Evolutionary conservation across 2,797 vertebrate species (phyloP).

Genomic region (Setipinna tenuifilis): DNA sequence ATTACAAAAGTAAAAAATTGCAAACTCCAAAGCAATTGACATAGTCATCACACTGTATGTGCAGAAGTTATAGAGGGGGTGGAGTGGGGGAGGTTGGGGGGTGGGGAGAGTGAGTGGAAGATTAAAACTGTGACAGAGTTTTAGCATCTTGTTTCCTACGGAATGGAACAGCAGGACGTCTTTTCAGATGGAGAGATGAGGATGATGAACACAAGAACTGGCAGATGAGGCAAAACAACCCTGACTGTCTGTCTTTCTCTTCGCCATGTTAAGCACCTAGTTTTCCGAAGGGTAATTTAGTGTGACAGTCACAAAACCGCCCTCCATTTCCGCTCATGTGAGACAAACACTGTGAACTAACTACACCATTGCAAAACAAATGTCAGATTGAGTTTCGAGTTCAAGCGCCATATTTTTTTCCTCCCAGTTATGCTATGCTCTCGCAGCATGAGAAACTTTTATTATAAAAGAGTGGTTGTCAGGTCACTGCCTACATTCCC

Average conservation of each 20-base stretch:
- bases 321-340: constrained; percentile 7
- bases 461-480: neutral
- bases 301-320: constrained; percentile 24
- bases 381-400: neutral
- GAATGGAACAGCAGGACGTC: constrained; percentile 37
- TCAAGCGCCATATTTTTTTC: neutral
- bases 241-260: constrained; percentile 35
- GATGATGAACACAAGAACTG: constrained; percentile 3
- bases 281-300: constrained; percentile 37
- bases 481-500: neutral
- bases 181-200: constrained; percentile 34
- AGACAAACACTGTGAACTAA: neutral
- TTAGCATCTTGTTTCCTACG: constrained; percentile 32
- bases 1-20: neutral
- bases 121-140: constrained; percentile 9
- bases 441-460: neutral
- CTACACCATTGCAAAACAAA: constrained; percentile 9
- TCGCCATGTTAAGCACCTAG: constrained; percentile 36
- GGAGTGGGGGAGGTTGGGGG: too few relatives aligned
- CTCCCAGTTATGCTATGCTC: neutral
- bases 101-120: neutral
- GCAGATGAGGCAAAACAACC: constrained; percentile 27
- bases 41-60: neutral
- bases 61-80: neutral
- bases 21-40: neutral